Evolutionary conservation across 2,113 vertebrate species (phyloP).

Genomic region (Misgurnus mizolepis): DNA sequence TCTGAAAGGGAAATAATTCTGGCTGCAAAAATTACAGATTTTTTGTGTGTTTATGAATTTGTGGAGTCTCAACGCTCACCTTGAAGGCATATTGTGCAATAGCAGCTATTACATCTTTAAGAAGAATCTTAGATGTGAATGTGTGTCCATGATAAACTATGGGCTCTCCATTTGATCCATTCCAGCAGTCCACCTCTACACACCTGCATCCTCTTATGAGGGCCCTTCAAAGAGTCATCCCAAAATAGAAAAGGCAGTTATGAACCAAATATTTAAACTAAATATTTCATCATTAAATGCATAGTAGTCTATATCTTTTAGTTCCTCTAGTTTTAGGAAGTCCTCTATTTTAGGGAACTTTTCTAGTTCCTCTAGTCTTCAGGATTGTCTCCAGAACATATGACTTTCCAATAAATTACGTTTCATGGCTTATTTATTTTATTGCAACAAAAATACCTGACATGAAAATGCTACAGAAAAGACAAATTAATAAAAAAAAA

Average conservation of each 20-base stretch:
- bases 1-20: neutral
- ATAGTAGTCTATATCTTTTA: no score
- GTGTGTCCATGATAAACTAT: slow-evolving; percentile 94
- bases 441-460: no score
- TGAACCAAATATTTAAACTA: neutral
- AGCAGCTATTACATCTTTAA: slow-evolving; percentile 85
- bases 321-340: no score
- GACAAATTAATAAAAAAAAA: no score
- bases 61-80: slow-evolving; percentile 66
- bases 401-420: no score
- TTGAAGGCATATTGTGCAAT: slow-evolving; percentile 90
- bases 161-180: slow-evolving; percentile 88
- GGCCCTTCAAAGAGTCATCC: slow-evolving; percentile 64
- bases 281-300: no score
- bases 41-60: neutral
- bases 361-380: no score
- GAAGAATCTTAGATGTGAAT: slow-evolving; percentile 91
- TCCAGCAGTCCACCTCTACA: slow-evolving; percentile 95
- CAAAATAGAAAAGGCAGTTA: slow-evolving; percentile 22
- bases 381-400: no score
- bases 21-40: neutral
- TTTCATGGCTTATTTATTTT: no score
- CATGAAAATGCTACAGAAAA: no score
- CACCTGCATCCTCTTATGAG: slow-evolving; percentile 92
- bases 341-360: no score